Conservation (phyloP, 2,113 vertebrate genomes). For the Eonycteris spelaea region DNA sequence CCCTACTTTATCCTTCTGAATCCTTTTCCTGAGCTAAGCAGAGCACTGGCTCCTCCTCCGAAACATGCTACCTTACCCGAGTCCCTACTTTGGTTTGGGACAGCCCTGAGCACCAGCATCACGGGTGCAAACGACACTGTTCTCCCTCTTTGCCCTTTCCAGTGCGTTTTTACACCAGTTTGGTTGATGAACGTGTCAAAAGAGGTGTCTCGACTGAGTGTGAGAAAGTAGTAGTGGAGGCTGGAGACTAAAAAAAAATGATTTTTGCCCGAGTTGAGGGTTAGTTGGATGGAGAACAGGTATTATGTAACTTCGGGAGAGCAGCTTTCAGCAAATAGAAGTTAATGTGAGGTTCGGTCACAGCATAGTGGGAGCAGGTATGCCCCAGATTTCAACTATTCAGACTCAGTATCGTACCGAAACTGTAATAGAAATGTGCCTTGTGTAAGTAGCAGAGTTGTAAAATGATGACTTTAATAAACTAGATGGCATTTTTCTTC, state of each 20-base stretch:
- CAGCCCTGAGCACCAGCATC: neutral
- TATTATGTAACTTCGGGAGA: slow-evolving; percentile 60
- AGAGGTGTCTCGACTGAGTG: neutral
- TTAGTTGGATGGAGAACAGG: slow-evolving; percentile 8
- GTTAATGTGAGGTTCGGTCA: neutral
- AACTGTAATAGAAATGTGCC: neutral
- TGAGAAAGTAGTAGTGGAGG: neutral
- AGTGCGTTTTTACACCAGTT: neutral
- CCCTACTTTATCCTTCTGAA: neutral
- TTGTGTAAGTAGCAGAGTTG: neutral
- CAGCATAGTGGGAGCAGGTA: neutral
- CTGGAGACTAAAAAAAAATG: neutral
- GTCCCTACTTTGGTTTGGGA: slow-evolving; percentile 16
- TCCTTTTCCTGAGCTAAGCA: neutral
- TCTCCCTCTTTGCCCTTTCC: neutral
- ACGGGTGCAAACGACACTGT: neutral
- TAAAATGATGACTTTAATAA: neutral
- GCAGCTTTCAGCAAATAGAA: neutral
- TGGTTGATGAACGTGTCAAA: neutral
- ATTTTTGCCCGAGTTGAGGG: neutral
- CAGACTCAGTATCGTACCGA: neutral
- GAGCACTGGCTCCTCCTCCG: neutral
- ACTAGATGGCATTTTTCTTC: neutral
- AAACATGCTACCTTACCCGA: neutral
- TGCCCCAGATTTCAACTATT: neutral